phyloP scores from a whole-genome alignment of 2,113 vertebrate species.

The Ia io region DNA sequence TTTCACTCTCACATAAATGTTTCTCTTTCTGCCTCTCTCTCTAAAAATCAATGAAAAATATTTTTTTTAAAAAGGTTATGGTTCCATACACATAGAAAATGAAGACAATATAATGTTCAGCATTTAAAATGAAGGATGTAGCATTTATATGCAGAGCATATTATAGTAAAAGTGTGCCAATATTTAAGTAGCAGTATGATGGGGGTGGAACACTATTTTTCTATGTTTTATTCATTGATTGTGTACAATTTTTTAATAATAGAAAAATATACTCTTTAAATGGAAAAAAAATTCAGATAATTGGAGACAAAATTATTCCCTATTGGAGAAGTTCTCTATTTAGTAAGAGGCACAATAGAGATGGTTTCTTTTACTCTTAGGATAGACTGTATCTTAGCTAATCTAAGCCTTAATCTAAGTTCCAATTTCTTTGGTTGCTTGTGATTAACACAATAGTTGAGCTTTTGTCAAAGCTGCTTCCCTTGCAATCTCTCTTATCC shows the following conservation, averaged over 20 bases:
- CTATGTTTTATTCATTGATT: not conserved
- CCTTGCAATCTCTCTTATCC: not conserved
- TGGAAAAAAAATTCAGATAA: not conserved
- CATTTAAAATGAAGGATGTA: not conserved
- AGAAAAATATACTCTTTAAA: not conserved
- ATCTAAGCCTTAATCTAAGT: not conserved
- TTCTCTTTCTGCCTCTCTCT: too few relatives aligned
- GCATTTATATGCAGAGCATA: not conserved
- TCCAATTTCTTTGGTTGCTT: not conserved
- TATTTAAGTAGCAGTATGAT: not conserved
- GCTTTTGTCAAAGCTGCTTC: not conserved
- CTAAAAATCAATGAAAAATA: too few relatives aligned
- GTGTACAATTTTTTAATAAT: not conserved
- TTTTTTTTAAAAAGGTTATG: not conserved
- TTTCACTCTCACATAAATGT: too few relatives aligned
- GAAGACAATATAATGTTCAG: not conserved
- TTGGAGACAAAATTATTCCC: not conserved
- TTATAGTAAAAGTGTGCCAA: not conserved
- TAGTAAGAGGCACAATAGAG: not conserved
- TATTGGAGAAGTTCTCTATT: not conserved
- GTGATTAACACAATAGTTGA: constrained; percentile 2
- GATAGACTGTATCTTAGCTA: not conserved
- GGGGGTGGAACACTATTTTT: not conserved
- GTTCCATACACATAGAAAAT: not conserved
- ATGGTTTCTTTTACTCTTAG: not conserved